Percentiles rank a stretch among this genome's conserved stretches.
These are phyloP conservation scores for Otocyon megalotis DNA, from an alignment of 2,113 vertebrate genomes.

Conservation along the genomic window DNA sequence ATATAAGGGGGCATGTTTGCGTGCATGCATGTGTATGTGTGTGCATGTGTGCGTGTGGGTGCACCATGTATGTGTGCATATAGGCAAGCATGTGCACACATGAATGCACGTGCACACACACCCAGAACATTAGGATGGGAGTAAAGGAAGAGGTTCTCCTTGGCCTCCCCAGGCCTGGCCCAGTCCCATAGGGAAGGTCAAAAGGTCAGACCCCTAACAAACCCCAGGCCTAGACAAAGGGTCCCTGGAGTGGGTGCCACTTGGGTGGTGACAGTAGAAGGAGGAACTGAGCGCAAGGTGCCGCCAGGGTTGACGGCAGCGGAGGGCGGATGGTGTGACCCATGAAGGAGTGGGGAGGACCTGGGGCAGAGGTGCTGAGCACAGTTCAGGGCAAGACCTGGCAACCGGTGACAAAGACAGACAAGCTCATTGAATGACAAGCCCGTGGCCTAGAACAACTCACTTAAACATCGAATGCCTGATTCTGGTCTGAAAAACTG, in stretches of 20 bases:
- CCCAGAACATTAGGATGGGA: not conserved
- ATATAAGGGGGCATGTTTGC: too few species aligned
- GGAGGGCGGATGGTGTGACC: not conserved
- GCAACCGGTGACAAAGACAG: not conserved
- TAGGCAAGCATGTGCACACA: accelerated
- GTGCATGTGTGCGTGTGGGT: accelerated
- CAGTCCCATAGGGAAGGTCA: not conserved
- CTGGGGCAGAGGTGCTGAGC: accelerated
- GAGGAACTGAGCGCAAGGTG: not conserved
- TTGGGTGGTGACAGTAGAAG: not conserved
- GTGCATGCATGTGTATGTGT: too few species aligned
- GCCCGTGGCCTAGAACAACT: not conserved
- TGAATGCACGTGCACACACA: not conserved
- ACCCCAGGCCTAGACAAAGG: not conserved
- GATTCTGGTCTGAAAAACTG: not conserved
- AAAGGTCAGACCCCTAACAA: not conserved
- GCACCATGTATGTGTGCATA: too few species aligned
- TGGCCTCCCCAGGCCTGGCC: not conserved
- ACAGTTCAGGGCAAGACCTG: too few species aligned
- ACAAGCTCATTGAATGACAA: not conserved
- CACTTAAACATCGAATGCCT: not conserved
- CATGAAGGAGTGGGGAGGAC: accelerated
- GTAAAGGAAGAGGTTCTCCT: not conserved
- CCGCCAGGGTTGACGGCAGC: not conserved
- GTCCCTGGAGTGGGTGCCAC: not conserved